Evolutionary conservation across 2,113 vertebrate species (phyloP).

Genomic region (Thamnophis sirtalis): DNA sequence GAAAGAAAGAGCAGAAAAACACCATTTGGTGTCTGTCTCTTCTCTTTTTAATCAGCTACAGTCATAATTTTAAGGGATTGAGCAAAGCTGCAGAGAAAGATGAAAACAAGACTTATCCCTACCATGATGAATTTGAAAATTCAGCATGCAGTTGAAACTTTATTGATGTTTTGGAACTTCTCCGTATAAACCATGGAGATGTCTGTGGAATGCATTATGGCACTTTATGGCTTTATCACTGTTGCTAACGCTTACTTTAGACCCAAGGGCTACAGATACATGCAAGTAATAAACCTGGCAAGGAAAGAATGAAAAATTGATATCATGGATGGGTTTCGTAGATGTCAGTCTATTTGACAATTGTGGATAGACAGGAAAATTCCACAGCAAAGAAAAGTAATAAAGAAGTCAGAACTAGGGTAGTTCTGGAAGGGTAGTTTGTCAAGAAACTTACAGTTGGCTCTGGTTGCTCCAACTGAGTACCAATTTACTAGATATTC

Average conservation of each 20-base stretch:
- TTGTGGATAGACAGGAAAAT: background rate
- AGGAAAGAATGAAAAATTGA: slow-evolving; percentile 43
- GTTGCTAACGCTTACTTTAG: slow-evolving; percentile 51
- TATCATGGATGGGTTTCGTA: slow-evolving; percentile 37
- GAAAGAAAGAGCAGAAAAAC: slow-evolving; percentile 49
- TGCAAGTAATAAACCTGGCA: slow-evolving; percentile 43
- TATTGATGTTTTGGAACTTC: slow-evolving; percentile 64
- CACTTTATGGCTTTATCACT: slow-evolving; percentile 53
- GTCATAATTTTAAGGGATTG: slow-evolving; percentile 51
- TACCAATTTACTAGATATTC: background rate
- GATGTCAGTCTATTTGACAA: slow-evolving; percentile 36
- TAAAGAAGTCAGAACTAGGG: background rate
- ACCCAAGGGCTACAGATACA: slow-evolving; percentile 53
- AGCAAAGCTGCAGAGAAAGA: slow-evolving; percentile 41
- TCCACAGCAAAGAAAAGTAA: background rate
- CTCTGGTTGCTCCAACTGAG: background rate
- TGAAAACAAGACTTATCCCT: slow-evolving; percentile 53
- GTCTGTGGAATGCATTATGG: slow-evolving; percentile 56
- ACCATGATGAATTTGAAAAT: slow-evolving; percentile 59
- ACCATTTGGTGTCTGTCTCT: slow-evolving; percentile 31
- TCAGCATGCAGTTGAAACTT: slow-evolving; percentile 48
- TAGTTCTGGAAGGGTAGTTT: background rate
- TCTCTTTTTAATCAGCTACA: slow-evolving; percentile 58
- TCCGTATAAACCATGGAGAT: slow-evolving; percentile 42
- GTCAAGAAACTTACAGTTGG: background rate